These are phyloP conservation scores for Rhopilema esculentum DNA, from an alignment of 30 jellyfish, hydroid and myxozoan genomes.

Conservation along the genomic window DNA sequence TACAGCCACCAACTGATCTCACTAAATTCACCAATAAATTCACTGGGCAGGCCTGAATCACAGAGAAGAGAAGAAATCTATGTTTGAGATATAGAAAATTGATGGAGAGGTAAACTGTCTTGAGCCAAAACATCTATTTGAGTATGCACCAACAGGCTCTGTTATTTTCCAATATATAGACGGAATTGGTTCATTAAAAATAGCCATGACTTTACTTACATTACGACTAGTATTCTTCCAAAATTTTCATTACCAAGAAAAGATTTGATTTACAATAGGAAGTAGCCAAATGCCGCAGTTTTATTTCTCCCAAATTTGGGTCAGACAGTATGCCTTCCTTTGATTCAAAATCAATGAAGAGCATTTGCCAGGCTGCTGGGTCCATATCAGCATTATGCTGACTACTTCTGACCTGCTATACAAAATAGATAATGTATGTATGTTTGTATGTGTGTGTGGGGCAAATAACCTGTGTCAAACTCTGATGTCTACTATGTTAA, in stretches of 20 bases:
- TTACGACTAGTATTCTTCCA: slow-evolving; percentile 4
- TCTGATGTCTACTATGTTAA: not conserved
- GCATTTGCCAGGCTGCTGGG: slow-evolving; percentile 9
- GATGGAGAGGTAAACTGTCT: no score
- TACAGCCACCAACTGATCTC: no score
- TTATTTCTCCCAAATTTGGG: not conserved
- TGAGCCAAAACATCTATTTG: not conserved
- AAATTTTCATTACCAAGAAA: not conserved
- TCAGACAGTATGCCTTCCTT: not conserved
- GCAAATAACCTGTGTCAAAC: slow-evolving; percentile 11
- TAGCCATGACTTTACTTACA: not conserved
- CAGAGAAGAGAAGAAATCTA: not conserved
- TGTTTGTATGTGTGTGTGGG: not conserved
- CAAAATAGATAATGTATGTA: no score
- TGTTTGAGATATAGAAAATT: not conserved
- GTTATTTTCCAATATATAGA: not conserved
- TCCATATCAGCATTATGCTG: not conserved
- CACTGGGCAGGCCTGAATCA: not conserved
- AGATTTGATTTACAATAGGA: slow-evolving; percentile 8
- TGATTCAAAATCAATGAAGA: not conserved
- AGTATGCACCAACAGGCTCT: not conserved
- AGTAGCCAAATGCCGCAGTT: not conserved
- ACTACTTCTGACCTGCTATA: no score
- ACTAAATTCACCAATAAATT: not conserved
- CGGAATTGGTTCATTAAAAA: not conserved